Evolutionary conservation across 2,888 invertebrate species (phyloP).

Genomic region (Ashinkailepas kermadecensis): DNA sequence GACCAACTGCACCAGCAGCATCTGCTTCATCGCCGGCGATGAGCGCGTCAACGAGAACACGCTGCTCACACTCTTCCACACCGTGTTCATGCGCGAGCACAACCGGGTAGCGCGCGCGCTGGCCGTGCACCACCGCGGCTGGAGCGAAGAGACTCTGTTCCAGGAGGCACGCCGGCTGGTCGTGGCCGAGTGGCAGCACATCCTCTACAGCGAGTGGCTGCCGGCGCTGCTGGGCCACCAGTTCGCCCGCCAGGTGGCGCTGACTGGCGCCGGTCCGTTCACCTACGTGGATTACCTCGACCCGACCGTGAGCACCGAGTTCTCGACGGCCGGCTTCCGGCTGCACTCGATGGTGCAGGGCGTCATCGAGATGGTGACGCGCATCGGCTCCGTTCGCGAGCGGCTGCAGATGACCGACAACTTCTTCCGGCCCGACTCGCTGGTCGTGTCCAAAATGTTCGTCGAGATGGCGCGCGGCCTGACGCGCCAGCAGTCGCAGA

Average conservation of each 20-base stretch:
- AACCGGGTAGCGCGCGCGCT: conserved; percentile 57
- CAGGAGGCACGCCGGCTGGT: conserved; percentile 64
- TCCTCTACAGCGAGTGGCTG: conserved; percentile 70
- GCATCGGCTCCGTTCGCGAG: background rate
- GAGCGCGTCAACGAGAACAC: conserved; percentile 18
- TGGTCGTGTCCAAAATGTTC: background rate
- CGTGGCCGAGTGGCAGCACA: conserved; percentile 67
- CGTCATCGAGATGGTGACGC: background rate
- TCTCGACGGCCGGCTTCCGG: conserved; percentile 4
- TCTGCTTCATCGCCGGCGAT: conserved; percentile 9
- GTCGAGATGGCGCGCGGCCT: conserved; percentile 8
- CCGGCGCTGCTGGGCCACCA: conserved; percentile 60
- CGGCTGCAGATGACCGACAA: background rate
- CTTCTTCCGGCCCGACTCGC: conserved; percentile 4
- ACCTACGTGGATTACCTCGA: background rate
- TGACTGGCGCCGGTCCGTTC: background rate
- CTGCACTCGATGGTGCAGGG: conserved; percentile 19
- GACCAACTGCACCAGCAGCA: background rate
- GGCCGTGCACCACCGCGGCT: conserved; percentile 38
- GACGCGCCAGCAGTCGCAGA: background rate
- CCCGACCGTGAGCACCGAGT: background rate
- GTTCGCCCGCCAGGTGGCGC: background rate
- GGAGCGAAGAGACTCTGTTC: conserved; percentile 62
- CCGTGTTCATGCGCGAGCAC: conserved; percentile 67
- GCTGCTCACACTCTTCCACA: conserved; percentile 46